phyloP scores from a whole-genome alignment of 2,888 invertebrate species.

The Eledone cirrhosa region DNA sequence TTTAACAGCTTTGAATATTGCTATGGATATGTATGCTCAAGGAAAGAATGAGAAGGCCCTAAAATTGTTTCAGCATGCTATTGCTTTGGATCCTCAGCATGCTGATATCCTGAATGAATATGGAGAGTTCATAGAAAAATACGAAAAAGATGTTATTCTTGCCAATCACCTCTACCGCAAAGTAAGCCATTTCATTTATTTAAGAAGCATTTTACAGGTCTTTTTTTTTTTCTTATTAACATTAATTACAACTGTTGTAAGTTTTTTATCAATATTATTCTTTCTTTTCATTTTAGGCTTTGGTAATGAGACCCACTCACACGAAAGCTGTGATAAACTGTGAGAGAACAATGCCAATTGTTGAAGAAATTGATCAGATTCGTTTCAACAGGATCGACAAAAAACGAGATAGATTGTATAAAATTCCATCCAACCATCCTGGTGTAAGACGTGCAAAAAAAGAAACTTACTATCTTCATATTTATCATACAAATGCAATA shows the following conservation, averaged over 20 bases:
- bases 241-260: not conserved
- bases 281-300: constrained; percentile 69
- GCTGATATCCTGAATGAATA: constrained; percentile 91
- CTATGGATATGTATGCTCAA: constrained; percentile 82
- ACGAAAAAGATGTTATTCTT: constrained; percentile 82
- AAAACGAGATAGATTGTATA: constrained; percentile 82
- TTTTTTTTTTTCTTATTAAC: not conserved
- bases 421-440: constrained; percentile 81
- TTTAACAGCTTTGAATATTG: constrained; percentile 83
- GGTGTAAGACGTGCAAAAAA: constrained; percentile 88
- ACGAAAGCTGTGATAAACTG: constrained; percentile 72
- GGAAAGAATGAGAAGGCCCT: constrained; percentile 86
- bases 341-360: constrained; percentile 85
- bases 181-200: not conserved
- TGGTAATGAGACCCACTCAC: constrained; percentile 85
- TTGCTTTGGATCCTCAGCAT: constrained; percentile 88
- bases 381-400: constrained; percentile 81
- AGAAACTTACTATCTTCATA: constrained; percentile 92
- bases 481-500: constrained; percentile 96
- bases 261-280: not conserved
- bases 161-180: constrained; percentile 89
- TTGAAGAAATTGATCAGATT: constrained; percentile 83
- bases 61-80: constrained; percentile 78
- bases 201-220: no score
- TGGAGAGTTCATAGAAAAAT: constrained; percentile 90